Evolutionary conservation across 2,888 invertebrate species (phyloP).

Genomic region (Eulithis prunata): DNA sequence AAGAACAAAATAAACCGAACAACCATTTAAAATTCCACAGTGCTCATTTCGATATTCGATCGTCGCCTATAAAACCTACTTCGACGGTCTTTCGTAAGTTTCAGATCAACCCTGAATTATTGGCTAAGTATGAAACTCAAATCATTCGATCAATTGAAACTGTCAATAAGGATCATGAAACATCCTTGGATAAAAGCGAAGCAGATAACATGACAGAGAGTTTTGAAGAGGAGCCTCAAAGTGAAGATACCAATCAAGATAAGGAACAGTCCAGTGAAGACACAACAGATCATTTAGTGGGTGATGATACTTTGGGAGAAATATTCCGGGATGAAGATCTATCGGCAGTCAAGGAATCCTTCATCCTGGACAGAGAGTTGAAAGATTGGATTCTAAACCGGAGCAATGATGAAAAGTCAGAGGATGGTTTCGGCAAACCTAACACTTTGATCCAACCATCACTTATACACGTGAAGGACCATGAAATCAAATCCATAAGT

Average conservation of each 20-base stretch:
- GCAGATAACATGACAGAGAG: conserved; percentile 17
- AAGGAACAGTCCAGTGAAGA: conserved; percentile 25
- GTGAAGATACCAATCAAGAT: conserved; percentile 17
- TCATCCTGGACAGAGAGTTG: conserved; percentile 54
- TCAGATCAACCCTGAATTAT: conserved; percentile 71
- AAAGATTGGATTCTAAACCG: conserved; percentile 66
- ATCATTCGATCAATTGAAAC: conserved; percentile 64
- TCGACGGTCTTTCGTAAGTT: conserved; percentile 74
- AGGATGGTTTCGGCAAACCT: conserved; percentile 64
- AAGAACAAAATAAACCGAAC: conserved; percentile 48
- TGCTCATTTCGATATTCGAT: conserved; percentile 76
- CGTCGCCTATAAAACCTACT: conserved; percentile 76
- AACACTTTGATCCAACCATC: conserved; percentile 63
- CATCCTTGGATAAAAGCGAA: conserved; percentile 25
- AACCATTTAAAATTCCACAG: conserved; percentile 69
- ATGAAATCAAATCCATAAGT: conserved; percentile 41
- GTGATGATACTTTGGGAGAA: conserved; percentile 53
- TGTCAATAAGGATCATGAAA: conserved; percentile 44
- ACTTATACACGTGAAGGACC: conserved; percentile 61
- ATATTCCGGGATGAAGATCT: conserved; percentile 62
- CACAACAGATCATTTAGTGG: conserved; percentile 34
- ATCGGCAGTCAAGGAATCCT: conserved; percentile 57
- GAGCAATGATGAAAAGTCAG: conserved; percentile 57
- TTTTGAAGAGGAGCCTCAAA: conserved; percentile 15
- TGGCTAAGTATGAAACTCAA: conserved; percentile 68